Conservation (phyloP, 2,888 invertebrate species). For the Formica aserva region DNA sequence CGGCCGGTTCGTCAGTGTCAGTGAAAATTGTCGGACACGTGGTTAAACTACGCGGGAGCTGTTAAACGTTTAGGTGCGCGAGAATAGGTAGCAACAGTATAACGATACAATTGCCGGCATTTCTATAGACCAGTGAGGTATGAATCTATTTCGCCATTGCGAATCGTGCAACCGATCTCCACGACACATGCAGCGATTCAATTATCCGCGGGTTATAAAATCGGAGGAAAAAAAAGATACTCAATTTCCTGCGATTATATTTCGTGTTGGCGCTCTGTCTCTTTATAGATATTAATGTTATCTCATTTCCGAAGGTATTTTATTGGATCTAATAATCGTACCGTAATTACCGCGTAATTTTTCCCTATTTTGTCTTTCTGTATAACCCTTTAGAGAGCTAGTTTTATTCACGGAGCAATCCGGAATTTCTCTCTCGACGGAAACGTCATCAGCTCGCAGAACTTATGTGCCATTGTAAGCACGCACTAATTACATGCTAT, state of each 20-base stretch:
- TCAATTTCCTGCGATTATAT: not conserved
- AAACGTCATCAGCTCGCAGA: not conserved
- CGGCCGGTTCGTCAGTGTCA: constrained; percentile 81
- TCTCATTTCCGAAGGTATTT: not conserved
- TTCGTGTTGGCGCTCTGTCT: not conserved
- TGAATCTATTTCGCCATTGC: constrained; percentile 39
- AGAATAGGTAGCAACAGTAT: constrained; percentile 30
- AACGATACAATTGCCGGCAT: constrained; percentile 26
- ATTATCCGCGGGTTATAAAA: constrained; percentile 29
- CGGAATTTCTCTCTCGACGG: not conserved
- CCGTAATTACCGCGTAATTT: not conserved
- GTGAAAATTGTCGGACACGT: constrained; percentile 78
- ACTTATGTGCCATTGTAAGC: constrained; percentile 13
- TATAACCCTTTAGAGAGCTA: not conserved
- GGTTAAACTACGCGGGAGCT: constrained; percentile 53
- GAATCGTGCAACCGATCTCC: constrained; percentile 31
- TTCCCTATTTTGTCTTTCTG: not conserved
- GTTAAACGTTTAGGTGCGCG: constrained; percentile 52
- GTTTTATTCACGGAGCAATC: not conserved
- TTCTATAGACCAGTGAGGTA: constrained; percentile 33
- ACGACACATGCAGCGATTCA: constrained; percentile 26
- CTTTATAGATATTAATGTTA: not conserved
- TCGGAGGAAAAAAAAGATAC: constrained; percentile 1
- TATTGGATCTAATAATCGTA: not conserved
- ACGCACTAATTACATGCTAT: constrained; percentile 33